A percentile compares a stretch with the other conserved stretches of the same genome.
These are phyloP conservation scores for Macropis europaea DNA, from an alignment of 2,888 invertebrate genomes.

Conservation along the genomic window DNA sequence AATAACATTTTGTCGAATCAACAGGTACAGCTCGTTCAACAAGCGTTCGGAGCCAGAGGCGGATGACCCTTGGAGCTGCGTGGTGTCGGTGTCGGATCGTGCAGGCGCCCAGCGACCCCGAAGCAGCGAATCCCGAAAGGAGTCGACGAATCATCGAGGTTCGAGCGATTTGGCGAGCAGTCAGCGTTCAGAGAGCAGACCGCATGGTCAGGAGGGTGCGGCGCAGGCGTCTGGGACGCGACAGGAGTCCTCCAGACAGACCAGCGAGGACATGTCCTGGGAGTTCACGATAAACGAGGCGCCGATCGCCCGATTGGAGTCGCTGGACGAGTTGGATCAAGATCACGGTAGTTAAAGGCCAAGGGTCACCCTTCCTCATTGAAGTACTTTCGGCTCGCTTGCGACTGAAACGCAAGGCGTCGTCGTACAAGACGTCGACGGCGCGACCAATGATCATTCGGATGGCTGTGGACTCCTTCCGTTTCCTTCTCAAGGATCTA, in stretches of 20 bases:
- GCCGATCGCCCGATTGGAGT: conserved; percentile 85
- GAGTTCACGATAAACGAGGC: conserved; percentile 80
- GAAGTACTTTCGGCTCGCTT: conserved; percentile 16
- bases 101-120: conserved; percentile 66
- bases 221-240: conserved; percentile 53
- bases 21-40: conserved; percentile 77
- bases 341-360: conserved; percentile 78
- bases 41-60: conserved; percentile 75
- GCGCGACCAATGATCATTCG: conserved; percentile 23
- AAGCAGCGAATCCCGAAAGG: conserved; percentile 72
- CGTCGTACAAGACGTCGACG: conserved; percentile 6
- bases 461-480: conserved; percentile 50
- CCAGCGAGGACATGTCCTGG: conserved; percentile 78
- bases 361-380: conserved; percentile 14
- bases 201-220: conserved; percentile 26
- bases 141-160: conserved; percentile 60
- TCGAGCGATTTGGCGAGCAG: conserved; percentile 23
- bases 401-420: conserved; percentile 25
- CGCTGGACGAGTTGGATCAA: conserved; percentile 84
- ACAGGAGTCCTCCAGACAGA: conserved; percentile 72
- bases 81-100: conserved; percentile 67
- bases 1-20: not conserved
- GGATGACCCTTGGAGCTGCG: conserved; percentile 77
- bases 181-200: conserved; percentile 53
- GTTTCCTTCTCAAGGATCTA: conserved; percentile 26